Evolutionary conservation across 2,113 vertebrate genomes (phyloP).

Genomic region (Myotis davidii): DNA sequence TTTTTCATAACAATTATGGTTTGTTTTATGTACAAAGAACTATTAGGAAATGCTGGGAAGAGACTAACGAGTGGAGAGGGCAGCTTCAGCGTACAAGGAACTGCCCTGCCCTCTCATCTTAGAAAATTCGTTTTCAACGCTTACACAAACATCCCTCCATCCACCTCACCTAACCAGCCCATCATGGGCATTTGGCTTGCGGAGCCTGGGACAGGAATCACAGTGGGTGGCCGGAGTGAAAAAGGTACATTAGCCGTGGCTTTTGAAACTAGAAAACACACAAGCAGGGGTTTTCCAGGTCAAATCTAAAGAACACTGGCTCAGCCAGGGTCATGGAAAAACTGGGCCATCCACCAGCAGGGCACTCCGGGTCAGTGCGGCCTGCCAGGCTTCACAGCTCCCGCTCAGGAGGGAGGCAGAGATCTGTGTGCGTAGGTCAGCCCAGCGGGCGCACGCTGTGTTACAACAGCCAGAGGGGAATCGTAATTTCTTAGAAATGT

Average conservation of each 20-base stretch:
- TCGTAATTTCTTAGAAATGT: neutral
- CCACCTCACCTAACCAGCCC: constrained; percentile 7
- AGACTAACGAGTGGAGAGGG: neutral
- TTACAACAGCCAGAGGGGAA: neutral
- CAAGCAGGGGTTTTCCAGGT: constrained; percentile 69
- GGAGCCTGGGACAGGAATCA: constrained; percentile 57
- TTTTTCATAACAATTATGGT: neutral
- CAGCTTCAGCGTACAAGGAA: neutral
- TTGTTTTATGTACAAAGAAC: neutral
- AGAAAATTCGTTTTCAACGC: neutral
- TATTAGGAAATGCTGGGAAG: neutral
- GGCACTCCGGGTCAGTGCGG: neutral
- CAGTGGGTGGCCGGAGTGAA: constrained; percentile 64
- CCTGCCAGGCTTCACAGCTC: neutral
- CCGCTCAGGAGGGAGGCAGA: neutral
- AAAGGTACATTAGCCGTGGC: constrained; percentile 42
- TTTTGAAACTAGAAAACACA: constrained; percentile 64
- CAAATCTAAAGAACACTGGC: constrained; percentile 60
- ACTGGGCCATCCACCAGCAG: constrained; percentile 48
- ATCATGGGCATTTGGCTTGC: constrained; percentile 41
- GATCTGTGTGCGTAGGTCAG: neutral
- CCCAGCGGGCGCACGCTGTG: neutral
- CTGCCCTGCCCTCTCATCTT: neutral
- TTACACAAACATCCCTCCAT: constrained; percentile 53
- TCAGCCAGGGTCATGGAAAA: constrained; percentile 54